phyloP scores from a whole-genome alignment of 1,140 invertebrate species.

The Neotoxoptera formosana region DNA sequence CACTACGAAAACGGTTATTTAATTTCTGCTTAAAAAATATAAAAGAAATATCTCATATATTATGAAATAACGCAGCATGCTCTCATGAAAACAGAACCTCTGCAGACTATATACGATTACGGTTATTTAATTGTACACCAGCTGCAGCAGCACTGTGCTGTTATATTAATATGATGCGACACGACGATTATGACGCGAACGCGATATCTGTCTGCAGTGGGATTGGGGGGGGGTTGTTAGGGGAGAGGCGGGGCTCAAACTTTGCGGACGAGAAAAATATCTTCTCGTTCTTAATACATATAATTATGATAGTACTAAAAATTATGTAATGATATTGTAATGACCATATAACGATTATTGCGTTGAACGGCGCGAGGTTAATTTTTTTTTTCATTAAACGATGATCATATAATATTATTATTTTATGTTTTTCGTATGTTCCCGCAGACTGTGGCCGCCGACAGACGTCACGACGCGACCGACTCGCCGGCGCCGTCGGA shows the following conservation, averaged over 20 bases:
- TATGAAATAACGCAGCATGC: too few species aligned
- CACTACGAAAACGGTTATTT: neutral
- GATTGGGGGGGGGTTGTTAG: too few species aligned
- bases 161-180: neutral
- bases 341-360: neutral
- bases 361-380: neutral
- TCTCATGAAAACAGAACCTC: too few species aligned
- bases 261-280: neutral
- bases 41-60: too few species aligned
- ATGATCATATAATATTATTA: too few species aligned
- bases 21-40: too few species aligned
- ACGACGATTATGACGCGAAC: neutral
- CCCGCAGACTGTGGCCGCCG: conserved; percentile 62
- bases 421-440: neutral
- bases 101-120: too few species aligned
- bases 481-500: conserved; percentile 61
- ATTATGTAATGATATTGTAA: neutral
- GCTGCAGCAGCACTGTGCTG: neutral
- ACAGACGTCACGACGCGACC: conserved; percentile 67
- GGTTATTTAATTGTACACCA: neutral
- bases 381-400: neutral
- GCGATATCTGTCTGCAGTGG: neutral
- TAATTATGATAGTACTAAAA: neutral
- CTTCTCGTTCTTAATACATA: neutral
- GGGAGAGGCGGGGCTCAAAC: neutral